Evolutionary conservation across 2,888 invertebrate species (phyloP).

Genomic region (Ectemnius continuus): DNA sequence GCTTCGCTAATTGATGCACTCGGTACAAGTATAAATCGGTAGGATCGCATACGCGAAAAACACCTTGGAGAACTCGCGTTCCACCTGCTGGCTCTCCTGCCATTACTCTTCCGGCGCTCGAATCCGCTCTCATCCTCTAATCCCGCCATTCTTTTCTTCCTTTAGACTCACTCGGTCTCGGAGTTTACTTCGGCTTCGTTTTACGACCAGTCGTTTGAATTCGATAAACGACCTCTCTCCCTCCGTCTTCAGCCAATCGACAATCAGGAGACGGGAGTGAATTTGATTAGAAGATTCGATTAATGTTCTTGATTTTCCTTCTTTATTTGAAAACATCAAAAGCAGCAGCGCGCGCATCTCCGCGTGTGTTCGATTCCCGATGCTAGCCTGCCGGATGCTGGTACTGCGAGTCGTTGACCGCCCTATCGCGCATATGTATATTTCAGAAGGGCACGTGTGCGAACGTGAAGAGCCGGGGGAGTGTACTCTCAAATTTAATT

Average conservation of each 20-base stretch:
- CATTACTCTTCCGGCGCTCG: constrained; percentile 24
- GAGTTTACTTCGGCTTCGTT: constrained; percentile 58
- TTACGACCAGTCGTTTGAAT: constrained; percentile 63
- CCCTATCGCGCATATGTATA: constrained; percentile 51
- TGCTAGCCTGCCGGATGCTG: constrained; percentile 19
- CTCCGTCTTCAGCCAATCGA: constrained; percentile 41
- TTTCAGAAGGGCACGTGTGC: constrained; percentile 41
- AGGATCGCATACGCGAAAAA: not conserved
- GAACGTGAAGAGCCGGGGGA: not conserved
- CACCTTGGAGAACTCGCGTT: constrained; percentile 30
- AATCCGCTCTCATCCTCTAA: constrained; percentile 49
- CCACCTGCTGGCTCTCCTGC: constrained; percentile 29
- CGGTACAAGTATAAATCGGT: not conserved
- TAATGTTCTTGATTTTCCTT: constrained; percentile 63
- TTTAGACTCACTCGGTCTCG: constrained; percentile 54
- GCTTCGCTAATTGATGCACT: not conserved
- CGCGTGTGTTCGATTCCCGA: constrained; percentile 15
- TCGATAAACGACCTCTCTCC: constrained; percentile 61
- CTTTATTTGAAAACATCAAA: constrained; percentile 56
- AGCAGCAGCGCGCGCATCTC: constrained; percentile 26
- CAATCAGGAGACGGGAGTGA: constrained; percentile 56
- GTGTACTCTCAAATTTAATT: not conserved
- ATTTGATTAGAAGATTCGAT: constrained; percentile 70
- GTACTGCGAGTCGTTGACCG: constrained; percentile 32
- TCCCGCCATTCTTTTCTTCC: constrained; percentile 45